Evolutionary conservation across 2,113 vertebrate species (phyloP), one percentile per base, ranked within the genome.

Genomic region (Osmerus mordax): DNA sequence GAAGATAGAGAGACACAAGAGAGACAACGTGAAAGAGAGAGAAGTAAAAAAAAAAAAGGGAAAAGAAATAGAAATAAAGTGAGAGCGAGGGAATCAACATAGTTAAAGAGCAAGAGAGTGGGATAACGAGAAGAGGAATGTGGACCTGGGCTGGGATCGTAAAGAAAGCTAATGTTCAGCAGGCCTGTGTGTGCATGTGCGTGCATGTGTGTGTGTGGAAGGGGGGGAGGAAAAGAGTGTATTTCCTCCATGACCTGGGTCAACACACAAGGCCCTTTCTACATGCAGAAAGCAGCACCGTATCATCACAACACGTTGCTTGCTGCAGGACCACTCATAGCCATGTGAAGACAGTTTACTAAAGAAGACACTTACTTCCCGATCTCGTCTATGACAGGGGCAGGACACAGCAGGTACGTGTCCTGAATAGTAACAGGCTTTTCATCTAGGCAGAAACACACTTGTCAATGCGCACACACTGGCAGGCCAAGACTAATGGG

Each of bases 361-460:
- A 47, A 28, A 32, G 51, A 28, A 32, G 51, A 21, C 36, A 95
- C 96, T 93, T 91, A 97, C 96, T 95, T 92, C 75, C 93, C 92
- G 71, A 92, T 78, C 67, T 94, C 90, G 70, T 94, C 88, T 63
- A 95, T 91, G 62, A 92, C 91, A 0, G 95, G 93, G 18, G 94
- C 96, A 47, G 96, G 93, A 75, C 96, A 99, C 51, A 91, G 88
- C 55, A 98, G 74, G 58, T 88, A 93, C 0, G 90, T 94, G 52
- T 96, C 87, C 1, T 93, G 83, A 29, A 95, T 86, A 18, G 75
- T 71, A 0, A 82, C 91, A 0, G 96, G 93, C 70, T 92, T 94
- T 85, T 92, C 91, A 84, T 93, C 97, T 98, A 68, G 51, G 19
- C 36, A 1, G 56, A 66, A 70, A 29, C 0, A 71, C 41, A 6